Evolutionary conservation across 1,140 invertebrate genomes (phyloP), one percentile per base, ranked within the genome.

Genomic region (Cepaea nemoralis): DNA sequence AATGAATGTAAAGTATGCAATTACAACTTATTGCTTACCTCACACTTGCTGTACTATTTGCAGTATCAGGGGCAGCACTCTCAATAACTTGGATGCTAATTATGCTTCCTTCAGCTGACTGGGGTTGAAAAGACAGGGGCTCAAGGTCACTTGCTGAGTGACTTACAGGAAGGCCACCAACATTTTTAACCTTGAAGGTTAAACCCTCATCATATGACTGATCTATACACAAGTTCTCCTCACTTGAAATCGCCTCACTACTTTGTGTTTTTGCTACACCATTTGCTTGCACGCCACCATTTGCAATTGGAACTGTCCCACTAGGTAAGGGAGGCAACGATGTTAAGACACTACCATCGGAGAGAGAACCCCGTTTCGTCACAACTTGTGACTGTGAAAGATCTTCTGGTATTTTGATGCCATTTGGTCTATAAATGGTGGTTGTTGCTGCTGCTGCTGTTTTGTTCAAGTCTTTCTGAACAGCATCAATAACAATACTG

Each of bases 61-160:
- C n/a, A 19, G 27, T 1, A 63, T 63, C 59, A 31, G 59, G 27
- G 33, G n/a, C 27, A 63, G n/a, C 59, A 63, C 22, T 31, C 33
- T 63, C 59, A 31, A 84, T 63, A 39, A 87, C 76, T 35, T 83
- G 82, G 16, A 83, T 78, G 73, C 83, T 84, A 40, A 84, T 84
- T 22, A 86, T 70, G 40, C 83, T 86, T 1, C 55, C 85, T 19
- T 73, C 83, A 42, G 80, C 31, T 16, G 40, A 63, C 0, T 24
- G 78, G 67, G 69, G 40, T n/a, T 2, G 40, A 63, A 63, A 1
- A 10, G 59, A 55, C 31, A 40, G 1, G 2, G 75, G 40, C 75
- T 77, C 45, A 31, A 77, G 48, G 40, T 78, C 77, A 33, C 59
- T 69, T 2, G 63, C 63, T 2, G 77, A 78, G 12, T 40, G 16